Base-by-base conservation (phyloP, 2,888 invertebrate species). In the Octodonta nipae region DNA sequence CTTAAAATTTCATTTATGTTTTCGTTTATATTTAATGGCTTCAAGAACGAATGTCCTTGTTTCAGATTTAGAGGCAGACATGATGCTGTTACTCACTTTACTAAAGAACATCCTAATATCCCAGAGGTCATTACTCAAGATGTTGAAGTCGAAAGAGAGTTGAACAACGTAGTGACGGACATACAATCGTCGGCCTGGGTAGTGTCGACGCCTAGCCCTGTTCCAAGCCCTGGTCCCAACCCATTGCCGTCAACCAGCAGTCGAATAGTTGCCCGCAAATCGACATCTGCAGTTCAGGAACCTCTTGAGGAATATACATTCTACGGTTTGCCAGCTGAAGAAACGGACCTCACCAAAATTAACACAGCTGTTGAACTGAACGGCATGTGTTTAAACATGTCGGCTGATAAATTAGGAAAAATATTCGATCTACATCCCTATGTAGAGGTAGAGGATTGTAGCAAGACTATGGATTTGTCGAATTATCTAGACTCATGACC, bases 351-450 rank as follows among this genome's bases (percentile, higher is more conserved):
- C 32, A 50, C 54, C 0, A 57, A 63, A 5, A 60, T 73, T 1
- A 68, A 59, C 2, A 67, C 71, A 0, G 58, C 63, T 1, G 66
- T 74, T 58, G 63, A 70, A 0, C 60, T 73, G 30, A 65, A 64
- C 16, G 68, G 69, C n/a, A 62, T 61, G 8, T 54, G 59, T 36
- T 61, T 71, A 49, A 58, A 58, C 33, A 60, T 67, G 37, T 65
- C 66, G 6, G 61, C 71, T 28, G 57, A 63, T 7, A 66, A 69
- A 33, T 54, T 75, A 22, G 62, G 63, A 17, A 65, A 66, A 34
- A 53, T 71, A 4, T 56, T 71, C 7, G 62, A 71, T 30, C 63
- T 74, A 26, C 57, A 68, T 35, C 67, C 72, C 1, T 48, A 43
- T 35, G 65, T 75, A 7, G 27, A 58, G 12, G 48, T 73, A 17